Evolutionary conservation across 2,888 invertebrate species (phyloP), one percentile per base, ranked within the genome.

Genomic region (Hipparchia sbordonii): DNA sequence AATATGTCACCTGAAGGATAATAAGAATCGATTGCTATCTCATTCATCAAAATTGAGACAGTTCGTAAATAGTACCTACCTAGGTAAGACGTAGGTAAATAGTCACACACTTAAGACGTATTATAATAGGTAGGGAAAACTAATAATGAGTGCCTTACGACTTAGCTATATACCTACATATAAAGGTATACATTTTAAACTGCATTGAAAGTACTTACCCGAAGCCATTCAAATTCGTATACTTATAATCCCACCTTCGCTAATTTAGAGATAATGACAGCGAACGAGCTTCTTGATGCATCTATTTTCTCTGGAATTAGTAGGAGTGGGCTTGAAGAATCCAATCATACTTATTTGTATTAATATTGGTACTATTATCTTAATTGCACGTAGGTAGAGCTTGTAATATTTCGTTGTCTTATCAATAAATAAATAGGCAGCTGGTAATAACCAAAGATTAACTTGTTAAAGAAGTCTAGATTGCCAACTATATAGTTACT

Each of bases 221-320:
- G 76, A 76, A 74, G 75, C 79, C 77, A 81, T 82, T 80, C 79
- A 79, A 82, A 82, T 77, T 78, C 75, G 78, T 77, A 77, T 77
- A 77, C 23, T 23, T 23, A 23, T 85, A 85, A 86, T 82, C 88
- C 84, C 62, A 76, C 81, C 79, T 84, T 82, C 81, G 85, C 85
- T 86, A 87, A 88, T 23, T 23, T 23, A 80, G 79, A 86, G 89
- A 89, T 89, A 89, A 87, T 83, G 81, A 77, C 77, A 79, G 72
- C 39, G 63, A 74, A 73, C 72, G 79, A 79, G 81, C 73, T 78
- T 72, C 79, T 83, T 82, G 52, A 69, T 61, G 51, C 61, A 69
- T 13, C 61, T 51, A 52, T 52, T 46, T 62, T 62, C 62, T 62
- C 62, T 9, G 13, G 46, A 46, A 62, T 62, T 62, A 48, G 60